phyloP scores from a whole-genome alignment of 2,113 vertebrate species.

The Lipophrys pholis region DNA sequence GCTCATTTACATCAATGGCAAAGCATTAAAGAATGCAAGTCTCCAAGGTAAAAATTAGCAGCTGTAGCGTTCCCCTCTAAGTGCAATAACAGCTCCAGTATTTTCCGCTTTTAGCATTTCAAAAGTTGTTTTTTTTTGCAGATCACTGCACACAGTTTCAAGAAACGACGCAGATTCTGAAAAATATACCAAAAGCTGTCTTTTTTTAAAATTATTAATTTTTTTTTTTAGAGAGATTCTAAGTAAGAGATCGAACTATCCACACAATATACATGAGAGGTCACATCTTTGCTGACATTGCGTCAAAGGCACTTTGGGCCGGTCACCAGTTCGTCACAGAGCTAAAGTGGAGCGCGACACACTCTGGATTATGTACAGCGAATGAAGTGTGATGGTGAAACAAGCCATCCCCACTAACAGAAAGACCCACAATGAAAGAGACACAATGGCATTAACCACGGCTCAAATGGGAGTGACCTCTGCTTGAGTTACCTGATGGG shows the following conservation, averaged over 20 bases:
- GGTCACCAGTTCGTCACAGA: too few relatives aligned
- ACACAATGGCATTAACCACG: too few relatives aligned
- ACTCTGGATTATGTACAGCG: neutral
- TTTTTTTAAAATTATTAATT: too few relatives aligned
- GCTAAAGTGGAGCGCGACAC: too few relatives aligned
- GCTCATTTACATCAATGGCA: slow-evolving; percentile 67
- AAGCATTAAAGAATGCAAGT: slow-evolving; percentile 62
- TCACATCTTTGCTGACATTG: too few relatives aligned
- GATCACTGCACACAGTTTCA: slow-evolving; percentile 1
- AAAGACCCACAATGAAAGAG: too few relatives aligned
- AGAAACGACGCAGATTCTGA: neutral
- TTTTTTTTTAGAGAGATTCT: too few relatives aligned
- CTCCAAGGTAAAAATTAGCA: slow-evolving; percentile 69
- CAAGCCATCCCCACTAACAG: too few relatives aligned
- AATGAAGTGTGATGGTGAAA: neutral
- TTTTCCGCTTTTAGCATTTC: slow-evolving; percentile 34
- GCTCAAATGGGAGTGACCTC: slow-evolving; percentile 23
- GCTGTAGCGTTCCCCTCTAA: slow-evolving; percentile 41
- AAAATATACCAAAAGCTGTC: neutral
- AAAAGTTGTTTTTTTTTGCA: slow-evolving; percentile 7
- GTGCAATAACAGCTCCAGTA: slow-evolving; percentile 33
- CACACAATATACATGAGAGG: too few relatives aligned
- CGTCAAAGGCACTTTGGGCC: too few relatives aligned
- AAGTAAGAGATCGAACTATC: too few relatives aligned
- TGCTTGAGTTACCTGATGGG: slow-evolving; percentile 1